phyloP scores from a whole-genome alignment of 2,888 invertebrate genomes.

The Cloeon dipterum region DNA sequence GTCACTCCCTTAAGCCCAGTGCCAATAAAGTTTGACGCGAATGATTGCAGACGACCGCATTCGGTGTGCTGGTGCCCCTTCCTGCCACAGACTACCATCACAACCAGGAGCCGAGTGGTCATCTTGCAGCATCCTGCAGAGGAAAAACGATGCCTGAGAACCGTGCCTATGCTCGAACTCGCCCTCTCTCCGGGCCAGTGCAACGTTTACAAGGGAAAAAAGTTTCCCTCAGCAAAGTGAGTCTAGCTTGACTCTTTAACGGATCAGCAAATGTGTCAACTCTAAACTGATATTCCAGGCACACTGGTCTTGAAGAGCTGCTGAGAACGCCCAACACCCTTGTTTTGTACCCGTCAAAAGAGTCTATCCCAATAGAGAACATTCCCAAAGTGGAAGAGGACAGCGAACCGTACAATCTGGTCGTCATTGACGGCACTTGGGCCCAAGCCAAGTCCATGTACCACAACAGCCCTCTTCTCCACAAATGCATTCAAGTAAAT shows the following conservation, averaged over 20 bases:
- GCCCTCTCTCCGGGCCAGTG: slow-evolving; percentile 54
- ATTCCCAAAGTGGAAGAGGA: slow-evolving; percentile 19
- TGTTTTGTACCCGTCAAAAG: slow-evolving; percentile 56
- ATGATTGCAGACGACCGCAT: slow-evolving; percentile 35
- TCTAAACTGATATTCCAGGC: slow-evolving; percentile 10
- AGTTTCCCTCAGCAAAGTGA: slow-evolving; percentile 45
- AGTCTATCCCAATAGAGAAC: slow-evolving; percentile 41
- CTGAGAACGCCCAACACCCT: slow-evolving; percentile 42
- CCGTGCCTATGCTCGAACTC: slow-evolving; percentile 69
- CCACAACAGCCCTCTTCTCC: slow-evolving; percentile 52
- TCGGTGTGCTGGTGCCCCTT: slow-evolving; percentile 81
- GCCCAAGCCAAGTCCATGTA: slow-evolving; percentile 86
- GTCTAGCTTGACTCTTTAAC: background rate
- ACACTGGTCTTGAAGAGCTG: slow-evolving; percentile 36
- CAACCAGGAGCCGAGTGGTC: slow-evolving; percentile 45
- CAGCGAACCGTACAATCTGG: slow-evolving; percentile 40
- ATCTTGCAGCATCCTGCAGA: slow-evolving; percentile 85
- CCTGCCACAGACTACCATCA: slow-evolving; percentile 44
- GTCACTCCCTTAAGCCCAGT: background rate
- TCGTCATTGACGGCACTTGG: slow-evolving; percentile 88
- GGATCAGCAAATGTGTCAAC: too few species aligned
- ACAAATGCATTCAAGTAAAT: slow-evolving; percentile 39
- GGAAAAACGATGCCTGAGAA: slow-evolving; percentile 68
- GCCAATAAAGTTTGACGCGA: too few species aligned
- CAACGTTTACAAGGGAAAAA: slow-evolving; percentile 57